phyloP scores from a whole-genome alignment of 2,888 invertebrate species.

The Orchesellides sinensis region DNA sequence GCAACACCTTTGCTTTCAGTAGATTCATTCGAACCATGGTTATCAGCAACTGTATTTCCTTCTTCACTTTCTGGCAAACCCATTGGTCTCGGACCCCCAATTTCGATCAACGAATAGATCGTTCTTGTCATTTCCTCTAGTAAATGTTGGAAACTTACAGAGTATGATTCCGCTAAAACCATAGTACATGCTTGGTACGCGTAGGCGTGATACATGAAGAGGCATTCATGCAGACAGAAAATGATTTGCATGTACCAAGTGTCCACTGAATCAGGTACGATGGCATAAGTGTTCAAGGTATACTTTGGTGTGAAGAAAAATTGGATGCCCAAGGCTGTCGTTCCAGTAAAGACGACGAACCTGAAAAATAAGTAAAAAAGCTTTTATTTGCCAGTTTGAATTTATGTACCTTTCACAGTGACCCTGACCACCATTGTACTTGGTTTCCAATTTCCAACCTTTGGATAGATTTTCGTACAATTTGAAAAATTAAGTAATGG shows the following conservation, averaged over 20 bases:
- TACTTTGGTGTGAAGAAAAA: conserved; percentile 64
- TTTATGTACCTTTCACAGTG: no score
- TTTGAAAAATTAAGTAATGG: no score
- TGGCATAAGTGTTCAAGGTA: conserved; percentile 57
- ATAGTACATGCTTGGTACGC: conserved; percentile 65
- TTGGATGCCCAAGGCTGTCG: conserved; percentile 51
- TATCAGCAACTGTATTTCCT: not conserved
- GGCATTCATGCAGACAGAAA: conserved; percentile 62
- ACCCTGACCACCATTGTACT: no score
- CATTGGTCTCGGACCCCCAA: conserved; percentile 11
- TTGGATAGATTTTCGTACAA: no score
- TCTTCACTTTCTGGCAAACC: conserved; percentile 4
- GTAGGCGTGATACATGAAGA: conserved; percentile 65
- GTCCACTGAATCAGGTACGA: conserved; percentile 34
- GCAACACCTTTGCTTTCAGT: no score
- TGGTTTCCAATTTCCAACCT: no score
- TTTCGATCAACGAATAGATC: conserved; percentile 37
- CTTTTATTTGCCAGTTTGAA: no score
- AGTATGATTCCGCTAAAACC: conserved; percentile 58
- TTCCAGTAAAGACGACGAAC: conserved; percentile 65
- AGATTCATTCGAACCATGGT: not conserved
- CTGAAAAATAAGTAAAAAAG: conserved; percentile 35
- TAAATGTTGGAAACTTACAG: conserved; percentile 56
- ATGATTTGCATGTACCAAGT: conserved; percentile 55
- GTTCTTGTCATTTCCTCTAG: conserved; percentile 62